Evolutionary conservation across 2,888 invertebrate species (phyloP).

Genomic region (Heterodera filipjevi): DNA sequence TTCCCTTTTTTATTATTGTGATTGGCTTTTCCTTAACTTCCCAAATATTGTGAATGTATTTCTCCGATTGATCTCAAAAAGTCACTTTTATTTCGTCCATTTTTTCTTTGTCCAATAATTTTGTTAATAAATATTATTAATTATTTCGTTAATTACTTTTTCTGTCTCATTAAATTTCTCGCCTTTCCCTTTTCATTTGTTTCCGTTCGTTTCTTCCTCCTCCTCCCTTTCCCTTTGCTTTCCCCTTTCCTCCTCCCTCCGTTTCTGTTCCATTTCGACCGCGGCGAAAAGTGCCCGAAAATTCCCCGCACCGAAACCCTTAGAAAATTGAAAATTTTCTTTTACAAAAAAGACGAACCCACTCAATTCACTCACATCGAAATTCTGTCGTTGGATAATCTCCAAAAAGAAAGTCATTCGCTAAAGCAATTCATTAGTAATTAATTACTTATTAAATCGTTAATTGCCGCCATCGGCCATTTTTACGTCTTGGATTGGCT

Average conservation of each 20-base stretch:
- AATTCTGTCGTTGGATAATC: slow-evolving; percentile 88
- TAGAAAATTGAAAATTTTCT: slow-evolving; percentile 47
- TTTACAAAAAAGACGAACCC: neutral
- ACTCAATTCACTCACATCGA: slow-evolving; percentile 37
- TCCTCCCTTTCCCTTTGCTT: neutral
- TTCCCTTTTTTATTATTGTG: neutral
- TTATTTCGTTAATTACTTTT: neutral
- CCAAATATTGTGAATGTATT: slow-evolving; percentile 3
- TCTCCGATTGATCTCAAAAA: neutral
- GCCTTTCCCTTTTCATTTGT: neutral
- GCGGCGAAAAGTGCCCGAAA: slow-evolving; percentile 89
- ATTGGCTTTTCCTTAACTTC: neutral
- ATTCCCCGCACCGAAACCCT: slow-evolving; percentile 98
- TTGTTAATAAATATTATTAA: neutral
- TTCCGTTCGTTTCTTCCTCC: neutral
- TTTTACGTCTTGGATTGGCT: slow-evolving; percentile 82
- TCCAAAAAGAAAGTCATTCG: slow-evolving; percentile 92
- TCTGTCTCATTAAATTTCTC: neutral
- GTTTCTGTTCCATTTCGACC: slow-evolving; percentile 88
- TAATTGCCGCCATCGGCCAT: neutral
- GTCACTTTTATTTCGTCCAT: neutral
- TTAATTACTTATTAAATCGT: neutral
- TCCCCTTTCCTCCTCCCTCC: slow-evolving; percentile 71
- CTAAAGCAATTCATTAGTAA: slow-evolving; percentile 11
- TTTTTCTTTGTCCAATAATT: neutral